phyloP scores from a whole-genome alignment of 2,113 vertebrate genomes.

The Pteruthius melanotis region DNA sequence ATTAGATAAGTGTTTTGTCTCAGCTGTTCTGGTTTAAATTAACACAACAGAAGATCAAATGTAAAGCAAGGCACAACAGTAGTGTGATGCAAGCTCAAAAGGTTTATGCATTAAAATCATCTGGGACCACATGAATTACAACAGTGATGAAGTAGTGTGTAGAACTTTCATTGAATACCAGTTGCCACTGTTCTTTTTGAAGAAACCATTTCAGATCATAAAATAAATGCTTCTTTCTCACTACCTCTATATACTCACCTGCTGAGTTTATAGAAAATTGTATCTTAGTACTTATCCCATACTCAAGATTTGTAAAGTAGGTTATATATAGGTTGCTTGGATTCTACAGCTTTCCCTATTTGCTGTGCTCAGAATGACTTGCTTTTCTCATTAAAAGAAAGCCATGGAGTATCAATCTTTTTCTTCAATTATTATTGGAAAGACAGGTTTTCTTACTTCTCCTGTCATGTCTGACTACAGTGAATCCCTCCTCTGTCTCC shows the following conservation, averaged over 20 bases:
- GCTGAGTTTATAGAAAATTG: background rate
- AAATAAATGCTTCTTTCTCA: background rate
- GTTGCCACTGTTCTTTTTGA: background rate
- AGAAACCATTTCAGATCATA: background rate
- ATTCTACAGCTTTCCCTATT: background rate
- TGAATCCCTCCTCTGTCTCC: background rate
- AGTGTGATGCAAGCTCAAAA: background rate
- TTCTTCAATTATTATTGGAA: background rate
- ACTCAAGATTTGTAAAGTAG: background rate
- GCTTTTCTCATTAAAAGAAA: background rate
- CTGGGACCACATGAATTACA: background rate
- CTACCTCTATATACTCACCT: background rate
- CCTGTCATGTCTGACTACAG: background rate
- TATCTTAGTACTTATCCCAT: background rate
- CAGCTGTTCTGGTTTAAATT: background rate
- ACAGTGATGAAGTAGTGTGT: background rate
- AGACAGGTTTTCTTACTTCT: background rate
- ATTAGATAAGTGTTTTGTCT: constrained; percentile 7
- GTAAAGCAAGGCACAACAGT: constrained; percentile 20
- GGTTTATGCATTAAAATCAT: background rate
- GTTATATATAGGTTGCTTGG: background rate
- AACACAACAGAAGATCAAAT: constrained; percentile 18
- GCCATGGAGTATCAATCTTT: background rate
- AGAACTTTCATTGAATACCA: background rate
- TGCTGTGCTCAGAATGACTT: background rate